Evolutionary conservation across 1,140 invertebrate species (phyloP).

Genomic region (Drosophila nigromelanica): DNA sequence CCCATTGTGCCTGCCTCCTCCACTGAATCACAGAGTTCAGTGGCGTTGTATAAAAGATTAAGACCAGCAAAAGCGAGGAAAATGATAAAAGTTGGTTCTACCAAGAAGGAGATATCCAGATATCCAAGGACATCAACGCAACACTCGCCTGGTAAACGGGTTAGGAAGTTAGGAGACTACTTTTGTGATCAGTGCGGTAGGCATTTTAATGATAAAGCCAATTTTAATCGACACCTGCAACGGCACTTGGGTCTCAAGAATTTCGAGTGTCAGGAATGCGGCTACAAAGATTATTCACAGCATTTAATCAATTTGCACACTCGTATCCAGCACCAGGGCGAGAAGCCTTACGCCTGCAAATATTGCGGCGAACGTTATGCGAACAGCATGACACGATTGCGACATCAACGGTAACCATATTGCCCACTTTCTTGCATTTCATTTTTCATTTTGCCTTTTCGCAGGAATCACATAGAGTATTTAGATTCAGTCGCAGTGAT

Average conservation of each 20-base stretch:
- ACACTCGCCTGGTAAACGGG: not conserved
- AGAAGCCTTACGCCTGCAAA: slow-evolving; percentile 54
- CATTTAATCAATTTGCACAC: slow-evolving; percentile 52
- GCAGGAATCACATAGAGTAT: slow-evolving; percentile 31
- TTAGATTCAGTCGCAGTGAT: not conserved
- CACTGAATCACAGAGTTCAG: not conserved
- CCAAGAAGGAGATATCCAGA: not conserved
- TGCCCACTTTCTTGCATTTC: not conserved
- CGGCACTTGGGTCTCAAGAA: slow-evolving; percentile 41
- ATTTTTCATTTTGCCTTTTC: not conserved
- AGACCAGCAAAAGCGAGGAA: not conserved
- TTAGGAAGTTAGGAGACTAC: not conserved
- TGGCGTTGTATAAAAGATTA: not conserved
- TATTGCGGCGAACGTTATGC: slow-evolving; percentile 50
- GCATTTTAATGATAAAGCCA: slow-evolving; percentile 47
- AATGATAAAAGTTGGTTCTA: not conserved
- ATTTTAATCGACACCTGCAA: slow-evolving; percentile 50
- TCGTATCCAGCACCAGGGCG: slow-evolving; percentile 44
- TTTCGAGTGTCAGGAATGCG: slow-evolving; percentile 53
- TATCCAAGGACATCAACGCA: not conserved
- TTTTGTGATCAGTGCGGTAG: slow-evolving; percentile 54
- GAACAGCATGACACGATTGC: slow-evolving; percentile 43
- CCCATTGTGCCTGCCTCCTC: not conserved
- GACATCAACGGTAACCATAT: slow-evolving; percentile 39
- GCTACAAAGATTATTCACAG: slow-evolving; percentile 43